Base-by-base conservation (phyloP, 2,888 invertebrate species). In the Parochlus steinenii region DNA sequence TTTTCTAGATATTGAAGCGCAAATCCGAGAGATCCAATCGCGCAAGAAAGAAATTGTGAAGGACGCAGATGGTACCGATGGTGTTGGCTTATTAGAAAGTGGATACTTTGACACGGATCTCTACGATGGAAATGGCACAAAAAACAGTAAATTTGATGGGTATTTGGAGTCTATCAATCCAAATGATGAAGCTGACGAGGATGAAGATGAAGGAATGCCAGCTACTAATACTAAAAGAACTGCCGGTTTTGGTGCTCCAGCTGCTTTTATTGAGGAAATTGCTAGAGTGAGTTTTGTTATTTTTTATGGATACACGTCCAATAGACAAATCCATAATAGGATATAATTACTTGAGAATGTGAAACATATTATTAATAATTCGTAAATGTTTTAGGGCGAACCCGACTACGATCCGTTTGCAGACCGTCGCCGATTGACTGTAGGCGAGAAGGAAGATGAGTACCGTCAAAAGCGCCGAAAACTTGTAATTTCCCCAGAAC, bases 131-230 rank as follows among this genome's bases (percentile, higher is more conserved):
- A 58, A 64, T 3, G 67, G 68, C 41, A 64, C 62, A 27, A 67
- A 64, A 29, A 81, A 78, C 49, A 76, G 75, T 38, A 79, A 86
- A 51, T 89, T 79, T 58, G 90, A 87, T 52, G 92, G 87, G 19
- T 95, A 95, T 57, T 86, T 89, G 45, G 90, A 90, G 36, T 93
- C 93, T 0, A 95, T 97, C 55, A 90, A 92, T 30, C 81, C 92
- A 2, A 90, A 89, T 56, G 95, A 97, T 62, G 93, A 95, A 58
- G 78, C 80, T 22, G 90, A 90, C 64, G 90, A 92, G 54, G 90
- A 92, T 52, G 90, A 90, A 54, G 77, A 79, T 43, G 85, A 86
- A 51, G 56, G 56, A 19, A 52, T 55, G 33, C 53, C 52, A n/a
- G 71, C 76, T 46, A 70, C 69, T 12, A 70, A 75, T 45, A 66